phyloP scores from a whole-genome alignment of 35 echinoderm and acorn worm species.

The Strongylocentrotus purpuratus region DNA sequence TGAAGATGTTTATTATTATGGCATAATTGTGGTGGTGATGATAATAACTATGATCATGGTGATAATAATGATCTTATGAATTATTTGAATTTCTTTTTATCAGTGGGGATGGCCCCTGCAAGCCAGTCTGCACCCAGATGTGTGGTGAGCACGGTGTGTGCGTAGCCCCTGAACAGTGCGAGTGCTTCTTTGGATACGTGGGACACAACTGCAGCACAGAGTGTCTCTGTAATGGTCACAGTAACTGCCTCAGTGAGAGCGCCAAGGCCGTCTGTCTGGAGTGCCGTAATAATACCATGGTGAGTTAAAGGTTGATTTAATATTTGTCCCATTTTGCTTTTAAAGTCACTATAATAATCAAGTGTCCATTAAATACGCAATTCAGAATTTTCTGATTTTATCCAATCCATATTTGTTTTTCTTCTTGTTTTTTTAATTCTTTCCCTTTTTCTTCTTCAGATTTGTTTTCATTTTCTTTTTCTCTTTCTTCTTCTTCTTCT shows the following conservation, averaged over 20 bases:
- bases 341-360: too few relatives aligned
- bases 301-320: constrained; percentile 30
- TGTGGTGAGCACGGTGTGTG: constrained; percentile 61
- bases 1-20: background rate
- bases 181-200: constrained; percentile 77
- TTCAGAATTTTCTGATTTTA: too few relatives aligned
- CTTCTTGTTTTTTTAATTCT: too few relatives aligned
- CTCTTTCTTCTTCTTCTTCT: background rate
- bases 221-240: constrained; percentile 87
- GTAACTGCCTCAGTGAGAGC: constrained; percentile 62
- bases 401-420: too few relatives aligned
- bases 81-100: constrained; percentile 2
- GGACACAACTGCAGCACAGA: constrained; percentile 58
- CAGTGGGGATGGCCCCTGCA: constrained; percentile 52
- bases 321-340: too few relatives aligned
- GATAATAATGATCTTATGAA: background rate
- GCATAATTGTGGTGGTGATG: background rate
- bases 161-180: constrained; percentile 65
- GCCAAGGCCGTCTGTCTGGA: constrained; percentile 53
- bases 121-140: constrained; percentile 63
- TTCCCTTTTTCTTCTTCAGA: background rate
- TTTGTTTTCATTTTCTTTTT: background rate
- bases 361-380: too few relatives aligned
- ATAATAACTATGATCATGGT: background rate
- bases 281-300: constrained; percentile 81